Conservation (phyloP, 2,888 invertebrate species). For the Icerya purchasi region DNA sequence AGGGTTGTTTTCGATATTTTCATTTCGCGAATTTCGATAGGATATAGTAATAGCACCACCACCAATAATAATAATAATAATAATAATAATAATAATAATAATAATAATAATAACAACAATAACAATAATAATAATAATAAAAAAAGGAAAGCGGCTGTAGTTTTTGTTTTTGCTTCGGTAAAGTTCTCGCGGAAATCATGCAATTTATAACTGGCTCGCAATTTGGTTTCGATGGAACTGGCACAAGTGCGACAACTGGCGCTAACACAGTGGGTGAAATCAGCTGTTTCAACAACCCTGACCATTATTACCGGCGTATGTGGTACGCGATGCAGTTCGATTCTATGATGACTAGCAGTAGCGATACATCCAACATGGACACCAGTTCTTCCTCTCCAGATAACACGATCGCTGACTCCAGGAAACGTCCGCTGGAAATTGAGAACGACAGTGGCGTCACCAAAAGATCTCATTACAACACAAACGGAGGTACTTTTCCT, state of each 20-base stretch:
- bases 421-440: conserved; percentile 70
- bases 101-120: too few species aligned
- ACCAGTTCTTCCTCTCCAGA: conserved; percentile 72
- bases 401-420: conserved; percentile 52
- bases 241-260: neutral
- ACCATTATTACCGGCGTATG: conserved; percentile 18
- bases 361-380: conserved; percentile 50
- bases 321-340: conserved; percentile 18
- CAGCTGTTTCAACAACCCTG: conserved; percentile 14
- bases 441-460: conserved; percentile 73
- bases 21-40: too few species aligned
- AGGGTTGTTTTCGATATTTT: too few species aligned
- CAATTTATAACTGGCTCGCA: conserved; percentile 12
- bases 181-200: conserved; percentile 3
- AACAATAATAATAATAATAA: too few species aligned
- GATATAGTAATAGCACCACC: too few species aligned
- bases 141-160: too few species aligned
- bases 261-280: conserved; percentile 8
- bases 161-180: too few species aligned
- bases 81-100: too few species aligned
- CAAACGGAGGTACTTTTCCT: conserved; percentile 35
- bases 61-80: too few species aligned
- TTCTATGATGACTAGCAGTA: conserved; percentile 11
- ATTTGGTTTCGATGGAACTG: conserved; percentile 10
- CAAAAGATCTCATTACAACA: conserved; percentile 75